phyloP scores from a whole-genome alignment of 2,113 vertebrate genomes.

The Etheostoma spectabile region DNA sequence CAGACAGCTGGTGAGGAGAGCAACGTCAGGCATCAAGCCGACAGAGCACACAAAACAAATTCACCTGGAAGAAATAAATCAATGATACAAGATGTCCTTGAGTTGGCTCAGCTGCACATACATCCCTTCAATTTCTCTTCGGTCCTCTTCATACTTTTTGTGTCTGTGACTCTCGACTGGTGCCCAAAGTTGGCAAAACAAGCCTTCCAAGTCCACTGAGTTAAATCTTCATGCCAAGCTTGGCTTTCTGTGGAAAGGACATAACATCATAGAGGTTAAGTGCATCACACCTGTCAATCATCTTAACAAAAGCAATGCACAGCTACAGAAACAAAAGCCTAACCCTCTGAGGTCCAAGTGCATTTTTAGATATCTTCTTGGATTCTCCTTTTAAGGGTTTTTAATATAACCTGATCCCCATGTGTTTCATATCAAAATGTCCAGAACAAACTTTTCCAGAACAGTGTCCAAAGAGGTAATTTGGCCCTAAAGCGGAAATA shows the following conservation, averaged over 20 bases:
- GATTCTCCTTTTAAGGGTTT: too few species aligned
- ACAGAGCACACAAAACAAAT: neutral
- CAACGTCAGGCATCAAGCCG: constrained; percentile 16
- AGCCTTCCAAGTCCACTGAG: neutral
- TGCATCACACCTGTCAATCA: neutral
- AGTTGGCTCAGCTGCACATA: constrained; percentile 21
- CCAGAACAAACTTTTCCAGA: too few species aligned
- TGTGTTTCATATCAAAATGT: too few species aligned
- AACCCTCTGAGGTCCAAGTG: too few species aligned
- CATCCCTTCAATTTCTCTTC: neutral
- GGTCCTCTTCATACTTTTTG: neutral
- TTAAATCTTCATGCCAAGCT: constrained; percentile 96
- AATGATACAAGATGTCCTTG: constrained; percentile 14
- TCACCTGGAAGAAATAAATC: constrained; percentile 9
- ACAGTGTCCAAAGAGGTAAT: too few species aligned
- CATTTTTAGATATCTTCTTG: too few species aligned
- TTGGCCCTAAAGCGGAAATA: too few species aligned
- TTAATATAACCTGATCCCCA: too few species aligned
- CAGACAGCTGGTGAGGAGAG: constrained; percentile 3
- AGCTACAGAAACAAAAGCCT: neutral
- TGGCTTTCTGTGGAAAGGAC: constrained; percentile 91
- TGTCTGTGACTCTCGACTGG: constrained; percentile 34
- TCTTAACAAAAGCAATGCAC: neutral
- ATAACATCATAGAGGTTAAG: constrained; percentile 8
- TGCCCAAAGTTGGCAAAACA: constrained; percentile 19